Percentiles rank a stretch among this genome's conserved stretches.
Evolutionary conservation across 2,888 invertebrate genomes (phyloP).

Genomic region (Drosophila formosana): DNA sequence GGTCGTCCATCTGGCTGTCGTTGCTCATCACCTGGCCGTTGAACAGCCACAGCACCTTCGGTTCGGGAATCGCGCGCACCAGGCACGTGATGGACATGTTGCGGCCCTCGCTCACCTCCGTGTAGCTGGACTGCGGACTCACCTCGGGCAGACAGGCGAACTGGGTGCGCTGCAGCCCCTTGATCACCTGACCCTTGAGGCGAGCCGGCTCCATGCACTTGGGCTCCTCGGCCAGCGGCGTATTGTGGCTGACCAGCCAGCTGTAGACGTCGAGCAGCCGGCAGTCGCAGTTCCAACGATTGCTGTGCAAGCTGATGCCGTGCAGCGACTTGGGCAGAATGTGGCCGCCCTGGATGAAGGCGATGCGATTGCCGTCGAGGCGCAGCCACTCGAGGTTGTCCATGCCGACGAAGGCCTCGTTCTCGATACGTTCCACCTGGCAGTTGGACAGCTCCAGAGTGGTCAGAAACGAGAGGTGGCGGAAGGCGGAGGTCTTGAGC

Average conservation of each 20-base stretch:
- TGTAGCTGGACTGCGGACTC: conserved; percentile 90
- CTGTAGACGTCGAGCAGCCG: conserved; percentile 90
- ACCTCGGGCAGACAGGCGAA: conserved; percentile 93
- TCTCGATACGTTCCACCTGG: conserved; percentile 91
- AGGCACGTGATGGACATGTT: conserved; percentile 93
- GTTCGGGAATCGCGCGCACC: conserved; percentile 92
- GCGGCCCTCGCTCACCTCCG: conserved; percentile 92
- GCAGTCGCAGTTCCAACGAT: conserved; percentile 96
- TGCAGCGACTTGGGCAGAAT: conserved; percentile 92
- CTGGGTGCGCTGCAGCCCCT: conserved; percentile 89
- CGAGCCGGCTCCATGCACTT: conserved; percentile 90
- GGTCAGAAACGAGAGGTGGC: conserved; percentile 90
- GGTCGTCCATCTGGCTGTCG: conserved; percentile 89
- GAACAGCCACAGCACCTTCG: conserved; percentile 93
- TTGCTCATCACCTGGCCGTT: conserved; percentile 92
- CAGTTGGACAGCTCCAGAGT: conserved; percentile 93
- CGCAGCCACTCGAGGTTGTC: conserved; percentile 93
- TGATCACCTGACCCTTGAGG: conserved; percentile 89
- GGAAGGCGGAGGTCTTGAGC: conserved; percentile 90
- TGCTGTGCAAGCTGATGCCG: conserved; percentile 93
- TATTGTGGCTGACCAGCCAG: conserved; percentile 92
- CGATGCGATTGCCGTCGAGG: conserved; percentile 92
- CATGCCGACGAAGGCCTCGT: conserved; percentile 92
- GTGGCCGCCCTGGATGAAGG: conserved; percentile 89
- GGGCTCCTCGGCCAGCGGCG: conserved; percentile 92